Evolutionary conservation across 2,113 vertebrate genomes (phyloP), one percentile per base, ranked within the genome.

Genomic region (Rhagologus leucostigma): DNA sequence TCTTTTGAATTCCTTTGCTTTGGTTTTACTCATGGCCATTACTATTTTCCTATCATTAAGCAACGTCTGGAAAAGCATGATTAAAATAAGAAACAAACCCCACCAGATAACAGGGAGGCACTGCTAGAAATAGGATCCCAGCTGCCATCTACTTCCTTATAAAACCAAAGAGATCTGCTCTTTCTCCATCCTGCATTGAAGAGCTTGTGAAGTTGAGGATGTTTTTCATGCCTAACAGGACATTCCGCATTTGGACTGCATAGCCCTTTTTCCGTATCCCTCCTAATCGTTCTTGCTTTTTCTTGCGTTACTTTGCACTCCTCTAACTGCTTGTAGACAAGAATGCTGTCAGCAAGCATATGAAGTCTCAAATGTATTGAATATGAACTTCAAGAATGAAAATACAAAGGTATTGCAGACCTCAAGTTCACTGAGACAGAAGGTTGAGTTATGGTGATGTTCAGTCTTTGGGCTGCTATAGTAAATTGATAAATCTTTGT

Each of bases 11-110:
- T 92, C 41, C 18, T 84, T 94, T 79, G 33, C 37, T 78, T 92
- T 74, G 44, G 13, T 68, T 90, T 92, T 74, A 84, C 17, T 60
- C 41, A 9, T 37, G 57, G 47, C 60, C 74, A 83, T 59, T 59
- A 11, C 37, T 74, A 46, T 70, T 87, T n/a, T 46, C 9, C 47
- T 93, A 8, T 42, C 63, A 91, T 62, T 90, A 77, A 95, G 33
- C 39, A 84, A 67, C 3, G 49, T 76, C 68, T 88, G 75, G 44
- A 93, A 95, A 96, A 95, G 10, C 44, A 52, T 0, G 1, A 83
- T 62, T 89, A 92, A 92, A 92, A 73, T 91, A 46, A 84, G 92
- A 92, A 79, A 52, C 84, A 87, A 85, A 74, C 8, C 23, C n/a
- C 22, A 57, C 16, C 44, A 92, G 44, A 49, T 37, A 53, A 87